A percentile compares a stretch with the other conserved stretches of the same genome.
Evolutionary conservation across 2,113 vertebrate species (phyloP).

Genomic region (Pontoporia blainvillei): DNA sequence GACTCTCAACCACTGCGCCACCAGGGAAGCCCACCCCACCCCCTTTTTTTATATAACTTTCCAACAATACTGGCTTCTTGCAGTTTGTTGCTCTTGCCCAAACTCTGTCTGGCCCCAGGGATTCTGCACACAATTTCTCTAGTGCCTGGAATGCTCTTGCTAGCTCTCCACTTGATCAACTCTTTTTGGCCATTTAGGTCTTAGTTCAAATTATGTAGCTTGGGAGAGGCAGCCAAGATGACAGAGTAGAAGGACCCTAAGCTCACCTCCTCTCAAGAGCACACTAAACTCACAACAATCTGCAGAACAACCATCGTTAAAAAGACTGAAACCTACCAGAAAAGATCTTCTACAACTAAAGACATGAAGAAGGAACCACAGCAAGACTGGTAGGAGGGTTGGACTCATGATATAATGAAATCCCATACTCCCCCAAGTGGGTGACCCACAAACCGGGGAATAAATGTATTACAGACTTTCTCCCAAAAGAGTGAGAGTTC

Average conservation of each 20-base stretch:
- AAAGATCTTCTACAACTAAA: neutral
- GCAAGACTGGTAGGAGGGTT: neutral
- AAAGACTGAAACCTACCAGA: neutral
- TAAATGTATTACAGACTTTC: neutral
- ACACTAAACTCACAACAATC: neutral
- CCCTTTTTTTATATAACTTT: neutral
- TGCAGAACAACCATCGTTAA: neutral
- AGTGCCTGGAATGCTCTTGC: neutral
- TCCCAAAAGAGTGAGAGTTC: neutral
- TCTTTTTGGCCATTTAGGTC: neutral
- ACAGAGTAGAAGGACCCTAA: neutral
- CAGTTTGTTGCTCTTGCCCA: neutral
- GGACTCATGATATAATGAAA: neutral
- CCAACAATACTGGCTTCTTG: neutral
- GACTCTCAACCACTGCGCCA: too few species aligned
- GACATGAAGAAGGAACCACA: neutral
- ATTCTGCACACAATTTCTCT: neutral
- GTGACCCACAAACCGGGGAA: neutral
- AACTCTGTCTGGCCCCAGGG: neutral
- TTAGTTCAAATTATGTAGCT: neutral
- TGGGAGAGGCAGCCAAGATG: neutral
- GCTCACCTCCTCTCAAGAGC: neutral
- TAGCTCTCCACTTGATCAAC: neutral
- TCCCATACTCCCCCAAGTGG: neutral
- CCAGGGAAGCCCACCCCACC: too few species aligned